Conservation (phyloP, 2,888 invertebrate species). For the Cyaniris semiargus region DNA sequence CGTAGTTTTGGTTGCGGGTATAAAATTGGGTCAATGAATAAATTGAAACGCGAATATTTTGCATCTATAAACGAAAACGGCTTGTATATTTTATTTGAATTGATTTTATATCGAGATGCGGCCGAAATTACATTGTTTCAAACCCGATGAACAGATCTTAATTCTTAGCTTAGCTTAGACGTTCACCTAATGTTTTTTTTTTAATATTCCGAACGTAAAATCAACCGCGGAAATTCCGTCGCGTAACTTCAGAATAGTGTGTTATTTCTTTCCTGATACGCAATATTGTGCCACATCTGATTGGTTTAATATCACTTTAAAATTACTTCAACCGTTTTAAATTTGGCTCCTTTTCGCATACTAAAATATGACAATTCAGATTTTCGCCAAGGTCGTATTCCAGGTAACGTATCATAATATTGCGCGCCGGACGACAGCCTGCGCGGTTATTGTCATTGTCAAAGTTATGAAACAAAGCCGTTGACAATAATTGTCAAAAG, state of each 20-base stretch:
- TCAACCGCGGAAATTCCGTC: background rate
- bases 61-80: constrained; percentile 40
- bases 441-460: no score
- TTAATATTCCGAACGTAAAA: background rate
- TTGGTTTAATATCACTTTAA: background rate
- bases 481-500: no score
- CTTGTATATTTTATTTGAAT: constrained; percentile 40
- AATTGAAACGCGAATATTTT: constrained; percentile 49
- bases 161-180: background rate
- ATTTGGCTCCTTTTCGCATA: no score
- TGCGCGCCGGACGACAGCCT: no score
- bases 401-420: no score
- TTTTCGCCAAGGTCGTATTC: no score
- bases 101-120: constrained; percentile 37
- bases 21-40: constrained; percentile 61
- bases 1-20: constrained; percentile 58
- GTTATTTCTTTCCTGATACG: no score
- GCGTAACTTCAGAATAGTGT: no score
- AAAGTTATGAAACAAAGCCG: no score
- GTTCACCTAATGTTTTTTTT: background rate
- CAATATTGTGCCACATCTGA: no score
- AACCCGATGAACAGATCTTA: background rate
- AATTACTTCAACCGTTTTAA: no score
- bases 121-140: constrained; percentile 34
- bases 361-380: no score